phyloP scores from a whole-genome alignment of 2,888 invertebrate genomes.

The Branchipolynoe longqiensis region DNA sequence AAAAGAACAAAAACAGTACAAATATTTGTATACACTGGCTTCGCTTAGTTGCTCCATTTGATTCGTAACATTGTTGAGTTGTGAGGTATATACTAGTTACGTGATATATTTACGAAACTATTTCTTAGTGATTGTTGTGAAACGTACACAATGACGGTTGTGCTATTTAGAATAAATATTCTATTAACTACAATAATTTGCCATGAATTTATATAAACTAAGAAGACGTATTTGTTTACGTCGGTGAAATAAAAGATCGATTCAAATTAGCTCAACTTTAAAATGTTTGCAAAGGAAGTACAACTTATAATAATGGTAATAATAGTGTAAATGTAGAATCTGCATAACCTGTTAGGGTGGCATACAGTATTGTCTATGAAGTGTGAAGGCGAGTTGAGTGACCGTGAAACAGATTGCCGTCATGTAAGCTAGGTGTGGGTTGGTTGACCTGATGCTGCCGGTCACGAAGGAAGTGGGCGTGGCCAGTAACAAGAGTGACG shows the following conservation, averaged over 20 bases:
- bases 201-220: slow-evolving; percentile 14
- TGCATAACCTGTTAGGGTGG: slow-evolving; percentile 54
- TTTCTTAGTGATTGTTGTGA: slow-evolving; percentile 29
- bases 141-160: slow-evolving; percentile 4
- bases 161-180: slow-evolving; percentile 20
- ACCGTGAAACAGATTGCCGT: slow-evolving; percentile 47
- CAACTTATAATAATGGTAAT: slow-evolving; percentile 11
- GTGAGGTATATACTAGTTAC: slow-evolving; percentile 1
- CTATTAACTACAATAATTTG: slow-evolving; percentile 5
- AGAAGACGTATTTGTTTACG: slow-evolving; percentile 20
- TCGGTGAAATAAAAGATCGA: slow-evolving; percentile 2
- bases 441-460: slow-evolving; percentile 32
- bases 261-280: neutral
- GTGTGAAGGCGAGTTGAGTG: slow-evolving; percentile 11
- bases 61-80: slow-evolving; percentile 14
- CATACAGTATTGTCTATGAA: slow-evolving; percentile 40
- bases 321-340: slow-evolving; percentile 48
- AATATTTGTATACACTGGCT: slow-evolving; percentile 8
- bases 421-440: slow-evolving; percentile 51
- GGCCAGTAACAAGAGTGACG: slow-evolving; percentile 47
- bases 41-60: neutral
- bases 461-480: slow-evolving; percentile 21
- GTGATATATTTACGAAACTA: slow-evolving; percentile 28
- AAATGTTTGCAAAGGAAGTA: neutral
- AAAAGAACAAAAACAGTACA: neutral